Conservation (phyloP, 2,113 vertebrate genomes). For the Dermatemys mawii region DNA sequence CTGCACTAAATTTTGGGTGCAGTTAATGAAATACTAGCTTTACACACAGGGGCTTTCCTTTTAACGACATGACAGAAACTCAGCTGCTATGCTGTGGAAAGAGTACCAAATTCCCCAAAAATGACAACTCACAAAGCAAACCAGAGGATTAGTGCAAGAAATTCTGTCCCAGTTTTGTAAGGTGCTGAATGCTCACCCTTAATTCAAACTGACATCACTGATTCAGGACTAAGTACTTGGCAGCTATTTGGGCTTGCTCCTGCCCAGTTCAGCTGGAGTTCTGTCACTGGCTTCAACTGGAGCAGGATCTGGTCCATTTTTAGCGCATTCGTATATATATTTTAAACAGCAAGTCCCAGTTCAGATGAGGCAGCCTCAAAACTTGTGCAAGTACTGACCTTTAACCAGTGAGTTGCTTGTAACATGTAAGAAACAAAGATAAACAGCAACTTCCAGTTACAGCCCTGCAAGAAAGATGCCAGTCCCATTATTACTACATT, state of each 20-base stretch:
- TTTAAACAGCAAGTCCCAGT: too few relatives aligned
- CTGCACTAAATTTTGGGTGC: neutral
- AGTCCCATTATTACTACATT: too few relatives aligned
- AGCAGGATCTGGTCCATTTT: neutral
- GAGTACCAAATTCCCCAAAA: neutral
- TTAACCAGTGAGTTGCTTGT: too few relatives aligned
- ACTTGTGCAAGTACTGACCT: too few relatives aligned
- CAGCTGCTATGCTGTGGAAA: neutral
- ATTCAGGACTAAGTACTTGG: neutral
- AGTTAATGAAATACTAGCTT: neutral
- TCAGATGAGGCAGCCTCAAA: too few relatives aligned
- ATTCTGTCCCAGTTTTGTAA: neutral
- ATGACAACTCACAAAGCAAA: neutral
- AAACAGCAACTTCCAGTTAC: too few relatives aligned
- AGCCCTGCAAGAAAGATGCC: too few relatives aligned
- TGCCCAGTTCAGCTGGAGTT: neutral
- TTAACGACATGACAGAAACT: neutral
- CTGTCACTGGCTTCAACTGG: neutral
- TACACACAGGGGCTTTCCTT: neutral
- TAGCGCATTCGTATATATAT: neutral
- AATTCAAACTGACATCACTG: neutral
- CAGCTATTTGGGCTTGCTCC: neutral
- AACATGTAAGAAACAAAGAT: too few relatives aligned
- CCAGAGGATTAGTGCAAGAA: neutral
- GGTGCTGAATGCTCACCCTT: neutral